Evolutionary conservation across 2,888 invertebrate species (phyloP), one percentile per base, ranked within the genome.

Genomic region (Hipparchia sbordonii): DNA sequence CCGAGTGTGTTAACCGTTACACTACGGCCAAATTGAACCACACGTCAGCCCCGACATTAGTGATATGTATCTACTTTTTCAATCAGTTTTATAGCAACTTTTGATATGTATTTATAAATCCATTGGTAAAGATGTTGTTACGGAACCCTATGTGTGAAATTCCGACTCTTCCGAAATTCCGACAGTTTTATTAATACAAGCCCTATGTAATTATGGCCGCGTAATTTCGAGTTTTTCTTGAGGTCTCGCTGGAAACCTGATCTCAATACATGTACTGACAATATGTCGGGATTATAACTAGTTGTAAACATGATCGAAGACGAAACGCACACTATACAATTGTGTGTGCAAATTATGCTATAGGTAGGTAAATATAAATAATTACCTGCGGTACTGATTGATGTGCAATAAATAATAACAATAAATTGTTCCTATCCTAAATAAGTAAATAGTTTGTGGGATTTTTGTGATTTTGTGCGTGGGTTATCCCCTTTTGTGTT

Each of bases 261-360:
- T 66, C 51, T 66, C 65, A 33, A 52, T 54, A 52, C 46, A 9
- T 33, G 10, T 4, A 10, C 46, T 10, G 10, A n/a, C 23, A 52
- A 23, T 63, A 48, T 6, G 6, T 48, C 6, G 48, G 6, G 8
- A 66, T 39, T 23, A 23, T n/a, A 66, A 52, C 33, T 39, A 65
- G 65, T 65, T 52, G 52, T 52, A 65, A 23, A 51, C 65, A 66
- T 54, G 65, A 52, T 51, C 52, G 65, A 39, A 66, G 52, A 46
- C 23, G 52, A 52, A 52, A 33, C 52, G 65, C 13, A 51, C 63
- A 23, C 2, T 63, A 8, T 63, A 9, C 8, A 46, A 45, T 12
- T 45, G 2, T 45, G 10, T 57, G n/a, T 2, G 7, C 2, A 45
- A 45, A 45, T 61, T 48, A 48, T 48, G 48, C 1, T 48, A 48